Conservation (phyloP, 2,888 invertebrate species). For the Caprella mutica region DNA sequence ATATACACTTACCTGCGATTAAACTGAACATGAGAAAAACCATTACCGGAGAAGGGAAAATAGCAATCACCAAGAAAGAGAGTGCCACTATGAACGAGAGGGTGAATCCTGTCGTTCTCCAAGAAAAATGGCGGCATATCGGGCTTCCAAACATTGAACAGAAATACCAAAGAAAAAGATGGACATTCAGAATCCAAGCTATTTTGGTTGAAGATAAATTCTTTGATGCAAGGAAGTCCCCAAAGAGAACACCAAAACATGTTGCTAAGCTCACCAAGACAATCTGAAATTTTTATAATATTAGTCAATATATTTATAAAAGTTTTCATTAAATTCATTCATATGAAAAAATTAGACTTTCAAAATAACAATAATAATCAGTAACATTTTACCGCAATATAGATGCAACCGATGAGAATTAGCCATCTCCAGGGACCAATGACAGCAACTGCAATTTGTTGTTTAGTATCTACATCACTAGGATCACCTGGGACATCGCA, state of each 20-base stretch:
- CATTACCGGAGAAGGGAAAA: slow-evolving; percentile 7
- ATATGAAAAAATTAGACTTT: too few relatives aligned
- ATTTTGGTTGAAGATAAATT: slow-evolving; percentile 12
- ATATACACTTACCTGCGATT: slow-evolving; percentile 9
- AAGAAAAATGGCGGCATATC: slow-evolving; percentile 13
- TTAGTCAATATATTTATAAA: too few relatives aligned
- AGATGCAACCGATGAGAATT: too few relatives aligned
- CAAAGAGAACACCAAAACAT: slow-evolving; percentile 15
- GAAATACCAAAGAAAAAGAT: slow-evolving; percentile 15
- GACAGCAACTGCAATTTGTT: too few relatives aligned
- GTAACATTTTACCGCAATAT: too few relatives aligned
- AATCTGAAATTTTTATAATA: too few relatives aligned
- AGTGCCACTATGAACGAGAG: not conserved
- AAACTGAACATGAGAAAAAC: slow-evolving; percentile 11
- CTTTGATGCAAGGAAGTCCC: slow-evolving; percentile 2
- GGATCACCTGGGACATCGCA: too few relatives aligned
- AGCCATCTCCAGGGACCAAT: too few relatives aligned
- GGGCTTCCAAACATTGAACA: not conserved
- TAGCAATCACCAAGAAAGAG: not conserved
- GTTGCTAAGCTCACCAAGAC: slow-evolving; percentile 5
- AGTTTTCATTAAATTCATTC: too few relatives aligned
- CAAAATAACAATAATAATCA: too few relatives aligned
- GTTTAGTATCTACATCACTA: too few relatives aligned
- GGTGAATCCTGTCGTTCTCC: slow-evolving; percentile 4
- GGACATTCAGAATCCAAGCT: slow-evolving; percentile 22